Conservation (phyloP, 2,888 invertebrate species). For the Platycnemis pennipes region DNA sequence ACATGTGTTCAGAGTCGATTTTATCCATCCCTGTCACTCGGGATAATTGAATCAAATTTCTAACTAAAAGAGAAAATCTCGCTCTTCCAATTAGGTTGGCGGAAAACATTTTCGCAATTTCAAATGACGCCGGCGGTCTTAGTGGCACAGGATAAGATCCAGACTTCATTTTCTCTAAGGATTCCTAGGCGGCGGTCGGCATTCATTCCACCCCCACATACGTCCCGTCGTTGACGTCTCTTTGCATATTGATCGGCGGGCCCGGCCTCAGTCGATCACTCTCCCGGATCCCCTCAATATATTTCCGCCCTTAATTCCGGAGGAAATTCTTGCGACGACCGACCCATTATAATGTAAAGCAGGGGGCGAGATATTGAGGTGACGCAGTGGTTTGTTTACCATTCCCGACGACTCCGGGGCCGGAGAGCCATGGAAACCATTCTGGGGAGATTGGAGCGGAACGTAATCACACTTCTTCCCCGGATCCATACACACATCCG, state of each 20-base stretch:
- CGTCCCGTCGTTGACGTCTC: background rate
- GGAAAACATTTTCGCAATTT: background rate
- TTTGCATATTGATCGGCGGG: background rate
- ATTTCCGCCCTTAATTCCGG: background rate
- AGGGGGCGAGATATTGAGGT: background rate
- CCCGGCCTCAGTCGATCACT: background rate
- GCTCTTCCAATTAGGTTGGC: background rate
- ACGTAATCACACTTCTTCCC: background rate
- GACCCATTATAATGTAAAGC: background rate
- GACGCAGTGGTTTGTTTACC: conserved; percentile 34
- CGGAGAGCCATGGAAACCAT: background rate
- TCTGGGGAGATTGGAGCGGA: conserved; percentile 33
- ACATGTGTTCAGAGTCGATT: too few species aligned
- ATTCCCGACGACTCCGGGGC: background rate
- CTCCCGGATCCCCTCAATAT: background rate
- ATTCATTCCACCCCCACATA: background rate
- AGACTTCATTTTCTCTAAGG: background rate
- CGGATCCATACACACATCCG: background rate
- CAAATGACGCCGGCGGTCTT: background rate
- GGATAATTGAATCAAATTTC: too few species aligned
- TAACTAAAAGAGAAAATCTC: background rate
- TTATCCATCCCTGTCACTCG: too few species aligned
- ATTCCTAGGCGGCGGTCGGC: background rate
- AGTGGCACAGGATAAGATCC: background rate
- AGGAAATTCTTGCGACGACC: background rate